phyloP scores from a whole-genome alignment of 2,113 vertebrate genomes.

The Chroicocephalus ridibundus region DNA sequence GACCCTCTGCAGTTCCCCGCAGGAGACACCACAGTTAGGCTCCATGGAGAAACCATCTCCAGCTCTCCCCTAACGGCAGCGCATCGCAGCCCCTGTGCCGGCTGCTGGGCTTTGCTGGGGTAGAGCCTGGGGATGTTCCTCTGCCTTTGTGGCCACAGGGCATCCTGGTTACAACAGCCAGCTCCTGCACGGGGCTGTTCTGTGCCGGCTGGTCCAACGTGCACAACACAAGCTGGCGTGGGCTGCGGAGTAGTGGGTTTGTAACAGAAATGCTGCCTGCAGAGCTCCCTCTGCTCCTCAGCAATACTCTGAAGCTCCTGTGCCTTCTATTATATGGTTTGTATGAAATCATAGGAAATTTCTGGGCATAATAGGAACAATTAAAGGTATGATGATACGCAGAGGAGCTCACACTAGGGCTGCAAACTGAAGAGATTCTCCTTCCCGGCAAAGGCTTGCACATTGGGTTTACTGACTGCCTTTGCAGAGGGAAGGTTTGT shows the following conservation, averaged over 20 bases:
- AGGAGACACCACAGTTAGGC: background rate
- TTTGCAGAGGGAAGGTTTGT: background rate
- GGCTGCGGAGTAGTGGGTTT: background rate
- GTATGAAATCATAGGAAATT: background rate
- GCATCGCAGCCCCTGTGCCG: background rate
- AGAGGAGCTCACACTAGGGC: background rate
- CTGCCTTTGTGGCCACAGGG: background rate
- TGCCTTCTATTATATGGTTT: background rate
- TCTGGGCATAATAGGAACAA: background rate
- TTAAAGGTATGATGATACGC: background rate
- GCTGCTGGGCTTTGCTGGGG: background rate
- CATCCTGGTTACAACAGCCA: accelerated
- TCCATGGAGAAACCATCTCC: background rate
- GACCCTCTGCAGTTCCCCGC: background rate
- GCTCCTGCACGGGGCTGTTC: background rate
- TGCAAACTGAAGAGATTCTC: background rate
- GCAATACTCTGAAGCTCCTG: background rate
- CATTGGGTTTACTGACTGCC: background rate
- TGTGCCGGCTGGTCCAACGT: accelerated
- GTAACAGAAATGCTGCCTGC: background rate
- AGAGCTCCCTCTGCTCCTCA: background rate
- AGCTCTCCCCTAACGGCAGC: background rate
- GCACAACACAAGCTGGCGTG: background rate
- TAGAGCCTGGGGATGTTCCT: background rate
- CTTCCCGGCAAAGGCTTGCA: background rate